These are phyloP conservation scores for Zapornia atra DNA, from an alignment of 2,113 vertebrate genomes.

Conservation along the genomic window DNA sequence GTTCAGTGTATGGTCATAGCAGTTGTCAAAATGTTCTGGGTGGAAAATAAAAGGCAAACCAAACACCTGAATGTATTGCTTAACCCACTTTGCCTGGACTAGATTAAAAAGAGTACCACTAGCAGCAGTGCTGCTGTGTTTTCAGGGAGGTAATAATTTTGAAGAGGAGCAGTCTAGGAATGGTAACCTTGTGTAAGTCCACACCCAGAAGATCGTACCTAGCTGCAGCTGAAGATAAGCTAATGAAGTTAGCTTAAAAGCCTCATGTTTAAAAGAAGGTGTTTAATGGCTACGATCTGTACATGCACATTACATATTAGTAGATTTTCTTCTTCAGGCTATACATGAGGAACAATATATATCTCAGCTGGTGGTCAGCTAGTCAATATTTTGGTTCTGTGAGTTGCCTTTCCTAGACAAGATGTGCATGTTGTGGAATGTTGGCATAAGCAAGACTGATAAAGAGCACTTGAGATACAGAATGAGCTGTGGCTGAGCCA, in stretches of 20 bases:
- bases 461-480: neutral
- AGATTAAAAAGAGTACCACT: neutral
- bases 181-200: neutral
- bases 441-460: neutral
- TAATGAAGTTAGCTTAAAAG: neutral
- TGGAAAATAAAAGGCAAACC: neutral
- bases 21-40: neutral
- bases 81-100: neutral
- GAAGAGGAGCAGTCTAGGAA: neutral
- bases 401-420: neutral
- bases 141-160: neutral
- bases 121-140: neutral
- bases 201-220: neutral
- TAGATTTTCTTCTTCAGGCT: neutral
- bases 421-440: neutral
- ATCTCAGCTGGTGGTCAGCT: neutral
- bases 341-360: neutral
- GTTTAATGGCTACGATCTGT: neutral
- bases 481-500: neutral
- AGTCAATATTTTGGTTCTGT: neutral
- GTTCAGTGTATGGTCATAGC: neutral
- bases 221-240: neutral
- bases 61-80: neutral
- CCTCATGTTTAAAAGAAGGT: neutral
- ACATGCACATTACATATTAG: neutral